Base-by-base conservation (phyloP, 2,113 vertebrate species). In the Pterophyllum scalare region DNA sequence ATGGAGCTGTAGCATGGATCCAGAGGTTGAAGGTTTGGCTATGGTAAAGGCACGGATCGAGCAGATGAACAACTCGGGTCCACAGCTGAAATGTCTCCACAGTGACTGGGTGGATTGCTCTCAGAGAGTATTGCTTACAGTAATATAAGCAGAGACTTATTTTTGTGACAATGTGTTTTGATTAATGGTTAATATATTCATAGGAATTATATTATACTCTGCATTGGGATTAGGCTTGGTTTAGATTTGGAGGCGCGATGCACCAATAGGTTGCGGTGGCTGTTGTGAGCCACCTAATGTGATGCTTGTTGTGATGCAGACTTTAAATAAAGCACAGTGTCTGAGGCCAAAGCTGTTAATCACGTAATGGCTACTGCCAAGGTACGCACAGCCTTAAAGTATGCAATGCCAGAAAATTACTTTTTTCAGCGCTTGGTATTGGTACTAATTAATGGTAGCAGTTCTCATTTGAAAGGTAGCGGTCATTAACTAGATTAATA, bases 401-500 rank as follows among this genome's bases (percentile, higher is more conserved):
- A 31, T 78, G 43, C 22, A 20, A 4, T 17, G 22, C 65, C 67
- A 52, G 26, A 72, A 52, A 54, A 72, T 0, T 0, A 31, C 46
- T 33, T 72, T 72, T 54, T 54, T 26, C 67, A 33, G 3, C 61
- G 49, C 60, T 80, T 75, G 40, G 12, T 81, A 62, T 24, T 52
- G 38, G 19, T 81, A 46, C 19, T 61, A 57, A 70, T 76, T 64
- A 74, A 76, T 40, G 35, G 6, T 56, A 20, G 56, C n/a, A 49
- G 75, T 85, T 62, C 80, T 75, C 28, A 19, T 40, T 65, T n/a
- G n/a, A 74, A 35, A 83, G 52, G 64, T 75, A 78, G 72, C 83
- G 83, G 82, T 81, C 83, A 87, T 65, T 77, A 20, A 31, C 59
- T 59, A 82, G 62, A 86, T 80, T 86, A 60, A 84, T 61, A 61